Base-by-base conservation (phyloP, 2,888 invertebrate species). In the Apodemia duryi region DNA sequence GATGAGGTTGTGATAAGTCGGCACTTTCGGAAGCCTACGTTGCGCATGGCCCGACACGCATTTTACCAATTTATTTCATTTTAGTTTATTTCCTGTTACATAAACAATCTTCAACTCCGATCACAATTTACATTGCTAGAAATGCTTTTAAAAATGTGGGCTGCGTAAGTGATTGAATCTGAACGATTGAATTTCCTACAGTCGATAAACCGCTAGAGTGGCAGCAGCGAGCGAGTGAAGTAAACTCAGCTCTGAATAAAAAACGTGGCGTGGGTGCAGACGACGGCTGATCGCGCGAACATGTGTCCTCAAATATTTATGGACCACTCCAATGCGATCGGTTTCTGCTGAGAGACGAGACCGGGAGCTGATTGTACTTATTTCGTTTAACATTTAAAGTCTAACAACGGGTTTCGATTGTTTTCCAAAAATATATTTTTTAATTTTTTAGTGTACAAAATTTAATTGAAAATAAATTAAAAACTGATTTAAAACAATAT, bases 221-320 rank as follows among this genome's bases (percentile, higher is more conserved):
- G 57, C 6, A 29, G 57, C 32, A 29, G 32, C 11, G 28, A 35
- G 35, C 35, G 35, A 35, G 3, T 21, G 35, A 13, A 28, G 13
- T 11, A 57, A 57, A 57, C 57, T 29, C 28, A 29, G 29, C 28
- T 28, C 11, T 32, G 57, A 57, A 13, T 57, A 57, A 57, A 57
- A 32, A 57, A 57, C 57, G 29, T 11, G 11, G 5, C 9, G 54
- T 32, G 54, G 54, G 54, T 29, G 54, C n/a, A 6, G 49, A 43
- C 13, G 54, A 32, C 54, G 54, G 10, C 32, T 11, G 54, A 11
- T 29, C 28, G 54, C 28, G 54, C 72, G 72, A 73, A 77, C 78
- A 74, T 71, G 75, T 75, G 77, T 78, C 75, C 73, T 77, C 82
- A 79, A 81, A 82, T 84, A 83, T 84, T 83, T 77, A 83, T 82